Conservation (phyloP, 2,888 invertebrate species). For the Choristoneura rosaceana region DNA sequence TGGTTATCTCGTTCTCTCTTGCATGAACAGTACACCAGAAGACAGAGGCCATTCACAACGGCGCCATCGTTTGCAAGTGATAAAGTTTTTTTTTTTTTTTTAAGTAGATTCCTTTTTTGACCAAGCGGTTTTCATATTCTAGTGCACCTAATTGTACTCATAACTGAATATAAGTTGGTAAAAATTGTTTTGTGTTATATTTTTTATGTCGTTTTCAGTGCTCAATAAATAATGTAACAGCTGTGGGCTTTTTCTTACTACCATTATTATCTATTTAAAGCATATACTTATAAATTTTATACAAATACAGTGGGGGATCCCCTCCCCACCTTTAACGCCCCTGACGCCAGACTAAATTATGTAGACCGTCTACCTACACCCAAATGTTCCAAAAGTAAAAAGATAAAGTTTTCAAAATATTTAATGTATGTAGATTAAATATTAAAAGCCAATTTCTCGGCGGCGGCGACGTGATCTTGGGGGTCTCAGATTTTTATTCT, state of each 20-base stretch:
- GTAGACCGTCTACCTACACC: no score
- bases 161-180: not conserved
- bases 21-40: conserved; percentile 1
- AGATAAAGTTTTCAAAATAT: no score
- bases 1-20: not conserved
- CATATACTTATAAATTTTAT: no score
- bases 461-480: no score
- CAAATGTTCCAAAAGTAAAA: no score
- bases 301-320: no score
- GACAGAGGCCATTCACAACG: not conserved
- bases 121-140: not conserved
- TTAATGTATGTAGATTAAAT: no score
- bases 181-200: not conserved
- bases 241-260: not conserved
- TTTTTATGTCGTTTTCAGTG: not conserved
- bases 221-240: conserved; percentile 9
- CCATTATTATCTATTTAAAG: not conserved
- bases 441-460: no score
- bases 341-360: no score
- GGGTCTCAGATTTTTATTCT: no score
- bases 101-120: not conserved
- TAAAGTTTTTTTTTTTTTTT: not conserved
- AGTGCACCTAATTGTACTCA: not conserved
- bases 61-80: not conserved
- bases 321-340: no score